Base-by-base conservation (phyloP, 2,888 invertebrate species). In the Diogma glabrata region DNA sequence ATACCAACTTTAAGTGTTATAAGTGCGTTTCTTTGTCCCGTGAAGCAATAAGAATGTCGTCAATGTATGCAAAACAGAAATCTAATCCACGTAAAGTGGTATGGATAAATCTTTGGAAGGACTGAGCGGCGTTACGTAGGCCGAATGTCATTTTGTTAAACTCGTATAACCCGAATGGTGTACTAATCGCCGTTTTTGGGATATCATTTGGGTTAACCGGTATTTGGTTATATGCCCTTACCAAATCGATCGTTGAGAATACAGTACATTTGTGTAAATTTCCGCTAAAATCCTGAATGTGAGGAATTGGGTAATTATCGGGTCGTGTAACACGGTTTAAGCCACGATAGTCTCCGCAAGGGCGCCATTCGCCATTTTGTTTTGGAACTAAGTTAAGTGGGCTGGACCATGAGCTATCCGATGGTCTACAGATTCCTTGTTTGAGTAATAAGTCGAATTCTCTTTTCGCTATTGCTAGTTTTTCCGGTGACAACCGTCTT, bases 161-260 rank as follows among this genome's bases (percentile, higher is more conserved):
- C 52, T 66, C 64, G 48, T 57, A 66, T 7, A 64, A 50, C 4
- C 63, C 64, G 51, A 64, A 64, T 2, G 64, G 63, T 2, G 64
- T 64, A 3, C 52, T 61, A 4, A 65, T 61, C 0, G 61, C 64
- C 4, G 64, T 63, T 54, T 33, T 33, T 7, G 6, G 33, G 4
- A 33, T 67, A 51, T 64, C 59, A 12, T 56, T 58, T 10, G 54
- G 45, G 1, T 48, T 55, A 2, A 68, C 58, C 1, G 64, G 64
- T 16, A 70, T 65, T 33, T 65, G 63, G 47, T 64, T 58, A 49
- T 4, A 33, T 14, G 33, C 10, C 14, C 14, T 33, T 4, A 10
- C 33, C 33, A 33, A 10, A 10, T 33, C 12, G 12, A 7, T 33
- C 14, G 33, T 4, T 33, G 10, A 33, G 4, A 33, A n/a, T n/a